A percentile compares a stretch with the other conserved stretches of the same genome.
These are phyloP conservation scores for Papilio glaucus DNA, from an alignment of 1,140 invertebrate species.

Conservation along the genomic window DNA sequence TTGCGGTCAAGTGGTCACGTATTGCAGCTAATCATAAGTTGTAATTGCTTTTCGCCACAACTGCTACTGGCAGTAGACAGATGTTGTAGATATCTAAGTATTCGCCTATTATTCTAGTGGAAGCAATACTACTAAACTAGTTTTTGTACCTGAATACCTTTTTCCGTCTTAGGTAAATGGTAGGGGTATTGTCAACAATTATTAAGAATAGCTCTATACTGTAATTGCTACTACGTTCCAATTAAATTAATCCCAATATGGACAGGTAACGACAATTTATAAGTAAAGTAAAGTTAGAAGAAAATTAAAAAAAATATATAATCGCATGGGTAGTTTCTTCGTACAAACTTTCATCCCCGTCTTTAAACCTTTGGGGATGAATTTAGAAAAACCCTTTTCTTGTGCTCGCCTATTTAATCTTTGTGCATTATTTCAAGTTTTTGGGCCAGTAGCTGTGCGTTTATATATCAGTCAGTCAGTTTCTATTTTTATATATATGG, in stretches of 20 bases:
- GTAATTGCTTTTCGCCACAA: constrained; percentile 59
- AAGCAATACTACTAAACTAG: not conserved
- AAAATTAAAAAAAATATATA: too few relatives aligned
- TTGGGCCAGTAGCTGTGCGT: too few relatives aligned
- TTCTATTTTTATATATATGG: not conserved
- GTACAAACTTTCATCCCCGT: too few relatives aligned
- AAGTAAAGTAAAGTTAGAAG: too few relatives aligned
- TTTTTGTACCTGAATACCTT: not conserved
- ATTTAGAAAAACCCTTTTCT: too few relatives aligned
- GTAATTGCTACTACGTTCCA: not conserved
- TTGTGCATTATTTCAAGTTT: too few relatives aligned
- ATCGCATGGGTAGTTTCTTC: too few relatives aligned
- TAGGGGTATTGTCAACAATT: not conserved
- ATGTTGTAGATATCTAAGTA: constrained; percentile 41
- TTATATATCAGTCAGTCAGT: too few relatives aligned
- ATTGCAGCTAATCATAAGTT: constrained; percentile 59
- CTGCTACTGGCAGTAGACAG: constrained; percentile 54
- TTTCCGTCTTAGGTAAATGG: not conserved
- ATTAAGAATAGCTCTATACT: not conserved
- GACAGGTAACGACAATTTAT: too few relatives aligned
- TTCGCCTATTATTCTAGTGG: not conserved
- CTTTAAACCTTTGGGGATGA: too few relatives aligned
- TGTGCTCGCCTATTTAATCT: too few relatives aligned
- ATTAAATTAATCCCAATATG: not conserved
- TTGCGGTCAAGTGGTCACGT: constrained; percentile 69